These are phyloP conservation scores for Phortica okadai DNA, from an alignment of 2,888 invertebrate species.

Conservation along the genomic window DNA sequence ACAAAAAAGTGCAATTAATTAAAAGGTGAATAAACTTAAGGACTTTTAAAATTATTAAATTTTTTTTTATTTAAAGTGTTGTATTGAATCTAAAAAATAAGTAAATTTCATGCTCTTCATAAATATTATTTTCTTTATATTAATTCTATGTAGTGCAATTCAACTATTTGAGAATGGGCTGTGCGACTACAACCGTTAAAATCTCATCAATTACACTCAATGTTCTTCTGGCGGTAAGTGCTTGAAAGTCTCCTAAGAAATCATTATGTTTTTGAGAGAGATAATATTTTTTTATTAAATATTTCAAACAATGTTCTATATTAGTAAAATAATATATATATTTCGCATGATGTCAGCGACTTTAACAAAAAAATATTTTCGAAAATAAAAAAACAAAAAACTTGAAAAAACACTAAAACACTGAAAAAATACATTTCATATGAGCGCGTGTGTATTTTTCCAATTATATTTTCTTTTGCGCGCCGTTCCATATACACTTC, in stretches of 20 bases:
- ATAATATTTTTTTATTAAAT: not conserved
- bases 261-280: too few species aligned
- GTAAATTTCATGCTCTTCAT: not conserved
- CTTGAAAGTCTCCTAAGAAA: not conserved
- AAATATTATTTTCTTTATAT: slow-evolving; percentile 5
- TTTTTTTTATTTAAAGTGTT: not conserved
- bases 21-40: not conserved
- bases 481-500: not conserved
- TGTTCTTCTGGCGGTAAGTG: slow-evolving; percentile 72
- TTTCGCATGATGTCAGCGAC: slow-evolving; percentile 20
- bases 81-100: slow-evolving; percentile 35
- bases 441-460: not conserved
- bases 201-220: slow-evolving; percentile 65
- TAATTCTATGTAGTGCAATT: slow-evolving; percentile 9
- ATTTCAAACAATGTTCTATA: not conserved
- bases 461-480: slow-evolving; percentile 14
- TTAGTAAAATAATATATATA: not conserved
- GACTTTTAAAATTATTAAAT: not conserved
- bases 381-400: not conserved
- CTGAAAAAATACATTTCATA: not conserved
- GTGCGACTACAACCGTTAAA: slow-evolving; percentile 67
- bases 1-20: not conserved
- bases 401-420: not conserved
- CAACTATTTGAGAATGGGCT: slow-evolving; percentile 62
- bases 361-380: not conserved